Evolutionary conservation across 2,888 invertebrate genomes (phyloP).

Genomic region (Limnephilus auricula): DNA sequence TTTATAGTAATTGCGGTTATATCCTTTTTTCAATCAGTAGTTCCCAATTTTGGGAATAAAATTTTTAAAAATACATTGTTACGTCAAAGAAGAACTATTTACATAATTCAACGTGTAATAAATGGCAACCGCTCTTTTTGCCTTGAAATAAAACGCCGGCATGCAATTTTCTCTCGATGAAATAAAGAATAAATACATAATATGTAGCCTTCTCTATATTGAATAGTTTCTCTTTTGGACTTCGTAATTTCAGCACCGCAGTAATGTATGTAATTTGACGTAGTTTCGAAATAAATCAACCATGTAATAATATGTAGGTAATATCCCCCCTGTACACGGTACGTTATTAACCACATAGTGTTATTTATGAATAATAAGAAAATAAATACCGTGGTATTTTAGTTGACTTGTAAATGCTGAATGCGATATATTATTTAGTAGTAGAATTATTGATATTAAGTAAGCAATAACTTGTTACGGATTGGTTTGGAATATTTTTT

Average conservation of each 20-base stretch:
- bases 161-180: slow-evolving; percentile 44
- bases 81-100: neutral
- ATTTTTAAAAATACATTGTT: neutral
- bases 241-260: slow-evolving; percentile 28
- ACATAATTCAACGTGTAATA: neutral
- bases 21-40: neutral
- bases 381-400: neutral
- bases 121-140: slow-evolving; percentile 11
- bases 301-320: slow-evolving; percentile 12
- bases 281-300: slow-evolving; percentile 35
- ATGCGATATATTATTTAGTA: neutral
- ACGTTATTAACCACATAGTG: slow-evolving; percentile 13
- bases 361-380: neutral
- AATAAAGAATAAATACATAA: slow-evolving; percentile 41
- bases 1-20: too few species aligned
- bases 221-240: slow-evolving; percentile 49
- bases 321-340: slow-evolving; percentile 17
- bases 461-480: too few species aligned
- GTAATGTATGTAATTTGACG: slow-evolving; percentile 48
- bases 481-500: neutral
- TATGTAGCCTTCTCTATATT: slow-evolving; percentile 49
- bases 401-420: neutral
- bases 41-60: neutral
- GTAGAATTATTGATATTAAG: neutral
- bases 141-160: neutral